A percentile compares a stretch with the other conserved stretches of the same genome.
Evolutionary conservation across 2,797 vertebrate species (phyloP).

Genomic region (Apogon hyalosoma): DNA sequence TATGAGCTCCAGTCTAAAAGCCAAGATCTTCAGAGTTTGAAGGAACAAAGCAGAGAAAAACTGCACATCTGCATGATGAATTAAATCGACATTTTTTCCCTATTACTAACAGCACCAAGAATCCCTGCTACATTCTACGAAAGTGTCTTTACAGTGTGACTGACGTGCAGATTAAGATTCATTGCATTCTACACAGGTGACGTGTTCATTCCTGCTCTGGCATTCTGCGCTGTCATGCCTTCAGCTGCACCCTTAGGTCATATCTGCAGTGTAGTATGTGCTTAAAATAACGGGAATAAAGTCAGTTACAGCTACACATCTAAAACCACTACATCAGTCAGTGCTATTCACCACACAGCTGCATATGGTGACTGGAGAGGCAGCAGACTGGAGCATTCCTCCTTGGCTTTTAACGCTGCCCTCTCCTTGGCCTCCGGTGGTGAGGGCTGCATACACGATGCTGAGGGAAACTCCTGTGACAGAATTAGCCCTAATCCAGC

Average conservation of each 20-base stretch:
- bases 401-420: slow-evolving; percentile 21
- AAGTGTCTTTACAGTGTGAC: too few relatives aligned
- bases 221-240: too few relatives aligned
- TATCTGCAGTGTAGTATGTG: background rate
- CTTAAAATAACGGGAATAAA: slow-evolving; percentile 2
- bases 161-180: too few relatives aligned
- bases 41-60: too few relatives aligned
- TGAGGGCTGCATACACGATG: background rate
- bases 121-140: background rate
- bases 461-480: slow-evolving; percentile 17
- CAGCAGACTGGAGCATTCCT: slow-evolving; percentile 1
- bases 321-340: slow-evolving; percentile 14
- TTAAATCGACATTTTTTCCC: too few relatives aligned
- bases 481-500: slow-evolving; percentile 40
- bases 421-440: slow-evolving; percentile 29
- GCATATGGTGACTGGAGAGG: background rate
- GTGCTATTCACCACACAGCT: slow-evolving; percentile 1
- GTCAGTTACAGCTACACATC: slow-evolving; percentile 8
- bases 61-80: too few relatives aligned
- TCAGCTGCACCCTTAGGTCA: too few relatives aligned
- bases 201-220: too few relatives aligned
- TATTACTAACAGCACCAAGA: background rate
- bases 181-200: too few relatives aligned
- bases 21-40: too few relatives aligned
- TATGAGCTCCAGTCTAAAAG: too few relatives aligned